Base-by-base conservation (phyloP, 2,888 invertebrate species). In the Lasioglossum lativentre region DNA sequence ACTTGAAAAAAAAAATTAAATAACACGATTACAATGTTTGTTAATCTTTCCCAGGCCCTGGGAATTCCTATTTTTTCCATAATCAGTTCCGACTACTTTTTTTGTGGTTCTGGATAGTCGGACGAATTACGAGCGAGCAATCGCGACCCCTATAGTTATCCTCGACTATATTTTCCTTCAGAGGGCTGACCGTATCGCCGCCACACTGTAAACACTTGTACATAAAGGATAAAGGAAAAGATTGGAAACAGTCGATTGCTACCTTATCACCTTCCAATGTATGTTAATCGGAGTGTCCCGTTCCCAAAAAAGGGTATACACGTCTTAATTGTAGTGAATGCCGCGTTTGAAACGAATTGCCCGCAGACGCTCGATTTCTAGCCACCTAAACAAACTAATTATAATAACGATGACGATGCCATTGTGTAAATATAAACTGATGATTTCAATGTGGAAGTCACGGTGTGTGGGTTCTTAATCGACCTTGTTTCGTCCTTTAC, bases 341-440 rank as follows among this genome's bases (percentile, higher is more conserved):
- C 80, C 77, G 78, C 74, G 52, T 77, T 56, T 45, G 16, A 78
- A 75, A 23, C 47, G 76, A 71, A 75, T 30, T 23, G 47, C n/a
- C 47, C 34, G 66, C 70, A 70, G 30, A 52, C 70, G 74, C 80
- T 80, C 83, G 80, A 78, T 86, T 86, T 83, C 86, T 80, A 86
- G 80, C 78, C 74, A 87, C 47, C 45, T 72, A 77, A 84, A 63
- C n/a, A 63, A 71, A 66, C 71, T 70, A 63, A 82, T 86, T 84
- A 88, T 87, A 88, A 82, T 87, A 88, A 82, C 85, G 82, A 85
- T 82, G 78, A 86, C 82, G 87, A 83, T 70, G 79, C 88, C 86
- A 93, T 93, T 93, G 88, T 95, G 95, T 95, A 95, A 94, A 95
- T 95, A 94, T 93, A 94, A 93, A 93, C 91, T 94, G 93, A 86